These are phyloP conservation scores for Melitaea athalia DNA, from an alignment of 2,888 invertebrate species.

Conservation along the genomic window DNA sequence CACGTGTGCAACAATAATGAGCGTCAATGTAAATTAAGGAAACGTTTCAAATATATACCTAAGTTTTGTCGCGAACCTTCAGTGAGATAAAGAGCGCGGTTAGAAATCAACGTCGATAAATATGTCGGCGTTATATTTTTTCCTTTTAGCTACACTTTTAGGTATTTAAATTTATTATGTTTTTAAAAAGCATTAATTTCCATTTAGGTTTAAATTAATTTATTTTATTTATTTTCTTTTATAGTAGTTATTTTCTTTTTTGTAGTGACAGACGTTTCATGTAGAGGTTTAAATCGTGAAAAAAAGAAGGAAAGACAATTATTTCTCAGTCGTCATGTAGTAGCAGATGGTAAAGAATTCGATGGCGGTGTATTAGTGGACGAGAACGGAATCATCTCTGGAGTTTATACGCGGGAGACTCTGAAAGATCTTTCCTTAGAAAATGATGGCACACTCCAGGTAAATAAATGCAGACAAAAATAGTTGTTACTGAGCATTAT, in stretches of 20 bases:
- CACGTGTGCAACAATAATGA: background rate
- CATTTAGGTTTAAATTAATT: background rate
- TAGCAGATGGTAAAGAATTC: conserved; percentile 75
- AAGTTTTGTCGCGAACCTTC: conserved; percentile 14
- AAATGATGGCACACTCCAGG: conserved; percentile 34
- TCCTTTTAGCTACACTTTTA: conserved; percentile 21
- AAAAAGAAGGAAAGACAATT: conserved; percentile 51
- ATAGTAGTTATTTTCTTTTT: conserved; percentile 16
- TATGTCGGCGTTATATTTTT: conserved; percentile 22
- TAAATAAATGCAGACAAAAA: conserved; percentile 14
- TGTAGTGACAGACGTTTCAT: conserved; percentile 30
- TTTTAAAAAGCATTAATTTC: background rate
- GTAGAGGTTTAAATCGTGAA: conserved; percentile 43
- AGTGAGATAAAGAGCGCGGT: conserved; percentile 27
- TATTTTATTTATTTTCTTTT: conserved; percentile 14
- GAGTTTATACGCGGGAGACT: conserved; percentile 71
- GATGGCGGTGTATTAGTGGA: conserved; percentile 84
- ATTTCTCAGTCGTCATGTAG: conserved; percentile 72
- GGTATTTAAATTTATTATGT: conserved; percentile 9
- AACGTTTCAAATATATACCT: background rate
- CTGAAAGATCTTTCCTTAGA: conserved; percentile 62
- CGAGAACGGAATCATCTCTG: conserved; percentile 81
- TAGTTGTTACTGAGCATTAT: no score
- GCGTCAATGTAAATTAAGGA: background rate
- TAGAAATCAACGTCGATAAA: conserved; percentile 26